phyloP scores from a whole-genome alignment of 2,888 invertebrate species.

The Leucophenga montana region DNA sequence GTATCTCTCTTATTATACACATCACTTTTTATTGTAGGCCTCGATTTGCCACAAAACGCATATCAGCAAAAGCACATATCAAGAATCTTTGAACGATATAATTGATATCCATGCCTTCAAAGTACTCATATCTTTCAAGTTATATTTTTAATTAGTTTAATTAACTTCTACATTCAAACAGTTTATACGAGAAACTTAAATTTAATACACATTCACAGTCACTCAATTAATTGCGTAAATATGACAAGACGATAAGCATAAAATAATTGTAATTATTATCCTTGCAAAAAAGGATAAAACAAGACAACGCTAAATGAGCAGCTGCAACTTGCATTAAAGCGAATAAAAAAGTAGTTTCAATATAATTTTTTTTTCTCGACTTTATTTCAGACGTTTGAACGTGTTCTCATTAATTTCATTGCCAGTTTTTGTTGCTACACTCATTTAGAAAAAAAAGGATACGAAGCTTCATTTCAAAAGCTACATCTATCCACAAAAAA shows the following conservation, averaged over 20 bases:
- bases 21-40: too few relatives aligned
- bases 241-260: not conserved
- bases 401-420: slow-evolving; percentile 18
- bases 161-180: too few relatives aligned
- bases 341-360: not conserved
- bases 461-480: not conserved
- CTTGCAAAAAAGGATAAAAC: slow-evolving; percentile 12
- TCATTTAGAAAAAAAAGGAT: not conserved
- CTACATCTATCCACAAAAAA: not conserved
- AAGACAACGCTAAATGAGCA: slow-evolving; percentile 12
- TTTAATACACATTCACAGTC: too few relatives aligned
- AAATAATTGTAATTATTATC: slow-evolving; percentile 23
- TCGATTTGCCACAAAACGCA: too few relatives aligned
- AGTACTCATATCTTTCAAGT: too few relatives aligned
- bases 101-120: too few relatives aligned
- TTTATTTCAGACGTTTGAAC: slow-evolving; percentile 9
- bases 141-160: too few relatives aligned
- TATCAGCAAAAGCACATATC: too few relatives aligned
- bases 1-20: too few relatives aligned
- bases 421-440: not conserved
- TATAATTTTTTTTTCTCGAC: not conserved
- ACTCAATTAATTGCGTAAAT: too few relatives aligned
- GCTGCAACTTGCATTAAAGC: slow-evolving; percentile 4
- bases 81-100: too few relatives aligned
- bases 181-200: too few relatives aligned